Base-by-base conservation (phyloP, 2,113 vertebrate species). In the Perccottus glenii region DNA sequence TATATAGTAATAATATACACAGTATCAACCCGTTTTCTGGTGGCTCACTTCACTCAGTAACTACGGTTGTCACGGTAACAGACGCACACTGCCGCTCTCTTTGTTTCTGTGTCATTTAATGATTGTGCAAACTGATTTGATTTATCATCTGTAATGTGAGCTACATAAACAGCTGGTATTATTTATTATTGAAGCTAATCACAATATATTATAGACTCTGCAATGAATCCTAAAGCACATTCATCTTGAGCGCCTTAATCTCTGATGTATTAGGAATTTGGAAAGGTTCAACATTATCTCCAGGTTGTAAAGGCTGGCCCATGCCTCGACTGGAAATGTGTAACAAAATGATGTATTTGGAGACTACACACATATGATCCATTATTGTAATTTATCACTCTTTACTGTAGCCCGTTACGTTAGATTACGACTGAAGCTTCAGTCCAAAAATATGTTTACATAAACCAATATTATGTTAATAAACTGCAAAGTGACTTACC, bases 401-500 rank as follows among this genome's bases (percentile, higher is more conserved):
- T 75, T 78, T 61, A 72, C 48, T 67, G 77, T 86, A 85, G 69
- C 75, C 73, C 38, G 75, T 89, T 55, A 47, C 70, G 75, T 73
- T 80, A 62, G 43, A 58, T 79, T 84, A 75, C 59, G 66, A 75
- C 84, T 74, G 73, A 83, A 38, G 67, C 77, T 78, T 85, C 67
- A 80, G 81, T 89, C 85, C 67, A 67, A 71, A 75, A 64, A 27
- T 27, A 82, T 88, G 90, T 90, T 92, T 88, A 89, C 87, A 91
- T 56, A 75, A 80, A 76, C 60, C 59, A 67, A 82, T 58, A 72
- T 85, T 84, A 85, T 78, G 87, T 92, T 86, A 91, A 90, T 93
- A 92, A 93, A 93, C 56, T 83, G 87, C 90, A 88, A 91, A 88
- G 75, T 88, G 71, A 90, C 44, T 58, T 81, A 52, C 67, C 64